Conservation (phyloP, 2,888 invertebrate species). For the Thymelicus sylvestris region DNA sequence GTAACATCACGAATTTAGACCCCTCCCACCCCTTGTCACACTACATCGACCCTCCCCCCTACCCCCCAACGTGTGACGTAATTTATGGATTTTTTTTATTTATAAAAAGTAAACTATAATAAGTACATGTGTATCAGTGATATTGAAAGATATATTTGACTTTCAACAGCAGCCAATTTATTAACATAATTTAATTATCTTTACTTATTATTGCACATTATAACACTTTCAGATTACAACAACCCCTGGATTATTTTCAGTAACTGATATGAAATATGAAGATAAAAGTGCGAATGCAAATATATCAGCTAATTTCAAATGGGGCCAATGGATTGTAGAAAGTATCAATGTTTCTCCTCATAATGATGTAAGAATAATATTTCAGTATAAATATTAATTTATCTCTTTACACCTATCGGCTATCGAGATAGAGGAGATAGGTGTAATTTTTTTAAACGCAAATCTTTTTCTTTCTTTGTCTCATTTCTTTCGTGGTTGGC, state of each 20-base stretch:
- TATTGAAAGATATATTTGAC: no score
- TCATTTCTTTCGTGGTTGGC: not conserved
- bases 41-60: no score
- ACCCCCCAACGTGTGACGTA: no score
- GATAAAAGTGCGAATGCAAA: constrained; percentile 79
- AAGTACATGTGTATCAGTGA: not conserved
- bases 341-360: constrained; percentile 69
- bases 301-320: constrained; percentile 87
- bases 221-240: constrained; percentile 84
- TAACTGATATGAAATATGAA: constrained; percentile 84
- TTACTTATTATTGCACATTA: not conserved
- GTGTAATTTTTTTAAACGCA: no score
- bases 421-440: no score
- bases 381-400: not conserved
- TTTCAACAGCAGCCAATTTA: not conserved
- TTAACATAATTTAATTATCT: no score
- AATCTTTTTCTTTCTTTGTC: not conserved
- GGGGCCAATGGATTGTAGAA: constrained; percentile 87
- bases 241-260: constrained; percentile 88
- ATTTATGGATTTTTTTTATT: no score
- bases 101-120: no score
- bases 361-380: constrained; percentile 5
- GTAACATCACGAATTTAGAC: no score
- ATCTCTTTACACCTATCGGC: no score
- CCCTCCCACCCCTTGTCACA: no score